phyloP scores from a whole-genome alignment of 2,888 invertebrate species.

The Plebejus anna region DNA sequence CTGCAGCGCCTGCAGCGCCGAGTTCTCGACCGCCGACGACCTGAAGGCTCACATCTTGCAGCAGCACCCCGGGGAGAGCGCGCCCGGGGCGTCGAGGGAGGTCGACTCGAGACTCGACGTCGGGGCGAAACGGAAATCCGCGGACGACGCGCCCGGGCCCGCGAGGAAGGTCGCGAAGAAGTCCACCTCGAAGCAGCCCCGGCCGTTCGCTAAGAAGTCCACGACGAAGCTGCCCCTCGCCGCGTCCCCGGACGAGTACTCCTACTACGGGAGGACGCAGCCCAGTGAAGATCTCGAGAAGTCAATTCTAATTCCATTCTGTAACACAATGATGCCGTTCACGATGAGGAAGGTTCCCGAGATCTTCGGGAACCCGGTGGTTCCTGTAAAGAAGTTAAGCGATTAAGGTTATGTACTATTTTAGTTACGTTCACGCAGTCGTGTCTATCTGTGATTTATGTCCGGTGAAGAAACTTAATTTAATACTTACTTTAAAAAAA shows the following conservation, averaged over 20 bases:
- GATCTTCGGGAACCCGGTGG: conserved; percentile 9
- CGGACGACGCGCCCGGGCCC: conserved; percentile 23
- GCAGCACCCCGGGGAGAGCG: background rate
- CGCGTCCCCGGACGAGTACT: background rate
- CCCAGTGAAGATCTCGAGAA: conserved; percentile 12
- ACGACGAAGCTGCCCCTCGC: conserved; percentile 56
- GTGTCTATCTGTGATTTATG: conserved; percentile 6
- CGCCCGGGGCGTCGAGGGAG: background rate
- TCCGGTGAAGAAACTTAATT: background rate
- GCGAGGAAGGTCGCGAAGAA: conserved; percentile 58
- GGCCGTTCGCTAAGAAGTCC: conserved; percentile 51
- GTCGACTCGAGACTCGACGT: background rate
- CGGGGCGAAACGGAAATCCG: conserved; percentile 20
- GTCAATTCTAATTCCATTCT: conserved; percentile 1
- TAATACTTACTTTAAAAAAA: background rate
- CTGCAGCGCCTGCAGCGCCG: conserved; percentile 48
- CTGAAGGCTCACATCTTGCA: conserved; percentile 45
- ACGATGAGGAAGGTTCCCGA: conserved; percentile 6
- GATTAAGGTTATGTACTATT: background rate
- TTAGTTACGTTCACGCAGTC: background rate
- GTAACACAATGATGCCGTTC: conserved; percentile 21
- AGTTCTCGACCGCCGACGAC: conserved; percentile 48
- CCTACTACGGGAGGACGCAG: background rate
- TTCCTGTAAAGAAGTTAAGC: conserved; percentile 13
- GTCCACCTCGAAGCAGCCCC: conserved; percentile 72